Conservation (phyloP, 2,888 invertebrate species). For the Antheraea yamamai region DNA sequence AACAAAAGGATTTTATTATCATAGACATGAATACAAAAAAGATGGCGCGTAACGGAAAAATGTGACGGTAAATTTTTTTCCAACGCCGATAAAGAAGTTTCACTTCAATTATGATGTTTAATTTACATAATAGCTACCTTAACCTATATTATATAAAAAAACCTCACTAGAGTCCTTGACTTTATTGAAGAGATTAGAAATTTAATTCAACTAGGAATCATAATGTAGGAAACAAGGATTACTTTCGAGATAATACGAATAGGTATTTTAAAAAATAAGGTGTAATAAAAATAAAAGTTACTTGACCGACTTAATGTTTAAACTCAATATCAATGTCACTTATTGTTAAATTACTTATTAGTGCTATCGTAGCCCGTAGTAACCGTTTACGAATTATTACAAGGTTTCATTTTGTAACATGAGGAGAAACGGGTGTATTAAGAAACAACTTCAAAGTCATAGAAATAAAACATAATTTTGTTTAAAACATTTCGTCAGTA, state of each 20-base stretch:
- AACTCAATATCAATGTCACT: neutral
- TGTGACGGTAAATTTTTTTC: too few relatives aligned
- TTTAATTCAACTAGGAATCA: neutral
- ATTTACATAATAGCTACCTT: neutral
- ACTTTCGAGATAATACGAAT: too few relatives aligned
- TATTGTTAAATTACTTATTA: neutral
- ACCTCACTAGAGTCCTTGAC: too few relatives aligned
- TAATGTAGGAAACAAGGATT: neutral
- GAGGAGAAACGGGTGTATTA: neutral
- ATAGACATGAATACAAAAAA: too few relatives aligned
- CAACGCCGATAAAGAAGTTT: too few relatives aligned
- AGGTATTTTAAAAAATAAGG: neutral
- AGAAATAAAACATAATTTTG: neutral
- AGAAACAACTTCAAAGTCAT: neutral
- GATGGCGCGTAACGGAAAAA: too few relatives aligned
- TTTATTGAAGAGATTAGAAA: neutral
- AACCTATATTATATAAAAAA: neutral
- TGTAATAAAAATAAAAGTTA: neutral
- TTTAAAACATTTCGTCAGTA: neutral
- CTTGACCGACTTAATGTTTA: neutral
- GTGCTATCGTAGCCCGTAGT: neutral
- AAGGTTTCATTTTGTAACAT: conserved; percentile 2
- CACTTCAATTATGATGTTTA: neutral
- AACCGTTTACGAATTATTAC: neutral
- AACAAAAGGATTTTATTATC: too few relatives aligned